Conservation (phyloP, 2,888 invertebrate genomes). For the Siphlonurus alternatus region DNA sequence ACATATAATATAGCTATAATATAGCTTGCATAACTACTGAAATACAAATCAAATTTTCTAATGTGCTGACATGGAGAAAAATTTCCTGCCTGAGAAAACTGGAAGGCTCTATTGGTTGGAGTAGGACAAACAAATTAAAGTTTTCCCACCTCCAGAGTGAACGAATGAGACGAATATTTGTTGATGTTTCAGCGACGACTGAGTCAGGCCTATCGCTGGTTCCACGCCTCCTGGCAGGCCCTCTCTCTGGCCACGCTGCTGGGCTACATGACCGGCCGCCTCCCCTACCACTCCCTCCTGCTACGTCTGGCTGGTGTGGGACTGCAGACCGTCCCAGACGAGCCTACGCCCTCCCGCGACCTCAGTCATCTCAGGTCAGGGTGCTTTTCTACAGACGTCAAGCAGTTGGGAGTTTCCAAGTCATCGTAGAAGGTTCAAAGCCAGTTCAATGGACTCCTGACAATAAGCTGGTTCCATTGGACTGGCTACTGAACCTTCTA, state of each 20-base stretch:
- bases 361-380: not conserved
- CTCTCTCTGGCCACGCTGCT: conserved; percentile 1
- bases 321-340: not conserved
- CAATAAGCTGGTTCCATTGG: no score
- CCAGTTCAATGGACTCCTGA: no score
- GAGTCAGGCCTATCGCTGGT: not conserved
- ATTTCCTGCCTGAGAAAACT: no score
- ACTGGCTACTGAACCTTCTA: no score
- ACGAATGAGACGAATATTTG: no score
- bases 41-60: no score
- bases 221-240: conserved; percentile 3
- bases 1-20: no score
- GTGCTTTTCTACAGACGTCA: not conserved
- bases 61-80: no score
- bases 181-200: not conserved
- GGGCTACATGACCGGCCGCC: conserved; percentile 5
- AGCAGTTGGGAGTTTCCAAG: not conserved
- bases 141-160: no score
- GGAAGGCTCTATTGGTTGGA: no score
- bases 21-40: no score
- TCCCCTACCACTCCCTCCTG: conserved; percentile 1
- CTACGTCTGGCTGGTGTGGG: not conserved
- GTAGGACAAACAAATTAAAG: no score
- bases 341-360: not conserved
- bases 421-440: not conserved